Evolutionary conservation across 2,113 vertebrate species (phyloP).

Genomic region (Phalacrocorax brasilianus): DNA sequence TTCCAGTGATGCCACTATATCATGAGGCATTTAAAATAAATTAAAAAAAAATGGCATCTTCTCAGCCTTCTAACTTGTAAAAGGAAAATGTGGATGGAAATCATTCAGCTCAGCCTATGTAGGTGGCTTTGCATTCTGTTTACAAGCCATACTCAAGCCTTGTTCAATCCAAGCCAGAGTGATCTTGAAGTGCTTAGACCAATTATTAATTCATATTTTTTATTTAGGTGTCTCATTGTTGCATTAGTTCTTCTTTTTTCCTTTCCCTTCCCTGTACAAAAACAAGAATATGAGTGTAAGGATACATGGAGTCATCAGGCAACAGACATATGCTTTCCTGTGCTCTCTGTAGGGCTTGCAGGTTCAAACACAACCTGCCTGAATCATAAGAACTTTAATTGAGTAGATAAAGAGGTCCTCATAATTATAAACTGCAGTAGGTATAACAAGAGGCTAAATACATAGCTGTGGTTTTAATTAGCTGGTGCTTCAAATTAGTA

Average conservation of each 20-base stretch:
- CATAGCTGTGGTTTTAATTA: slow-evolving; percentile 89
- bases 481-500: slow-evolving; percentile 87
- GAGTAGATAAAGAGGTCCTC: slow-evolving; percentile 83
- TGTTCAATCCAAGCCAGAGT: not conserved
- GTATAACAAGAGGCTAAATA: slow-evolving; percentile 88
- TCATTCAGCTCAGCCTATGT: not conserved
- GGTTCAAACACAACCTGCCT: slow-evolving; percentile 73
- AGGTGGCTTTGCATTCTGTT: slow-evolving; percentile 9
- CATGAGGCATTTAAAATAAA: not conserved
- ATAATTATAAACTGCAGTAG: slow-evolving; percentile 87
- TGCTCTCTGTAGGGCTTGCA: slow-evolving; percentile 47
- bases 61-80: not conserved
- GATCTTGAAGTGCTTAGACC: slow-evolving; percentile 5
- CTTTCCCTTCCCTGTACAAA: not conserved
- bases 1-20: not conserved
- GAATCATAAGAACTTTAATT: slow-evolving; percentile 78
- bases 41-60: not conserved
- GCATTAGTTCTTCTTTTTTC: not conserved
- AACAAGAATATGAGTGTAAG: not conserved
- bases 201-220: slow-evolving; percentile 49
- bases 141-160: not conserved
- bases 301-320: slow-evolving; percentile 9
- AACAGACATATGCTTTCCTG: slow-evolving; percentile 39
- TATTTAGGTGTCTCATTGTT: not conserved
- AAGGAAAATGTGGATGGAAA: not conserved